Percentiles rank a stretch among this genome's conserved stretches.
These are phyloP conservation scores for Epinephelus coioides DNA, from an alignment of 2,797 vertebrate genomes.

Conservation along the genomic window DNA sequence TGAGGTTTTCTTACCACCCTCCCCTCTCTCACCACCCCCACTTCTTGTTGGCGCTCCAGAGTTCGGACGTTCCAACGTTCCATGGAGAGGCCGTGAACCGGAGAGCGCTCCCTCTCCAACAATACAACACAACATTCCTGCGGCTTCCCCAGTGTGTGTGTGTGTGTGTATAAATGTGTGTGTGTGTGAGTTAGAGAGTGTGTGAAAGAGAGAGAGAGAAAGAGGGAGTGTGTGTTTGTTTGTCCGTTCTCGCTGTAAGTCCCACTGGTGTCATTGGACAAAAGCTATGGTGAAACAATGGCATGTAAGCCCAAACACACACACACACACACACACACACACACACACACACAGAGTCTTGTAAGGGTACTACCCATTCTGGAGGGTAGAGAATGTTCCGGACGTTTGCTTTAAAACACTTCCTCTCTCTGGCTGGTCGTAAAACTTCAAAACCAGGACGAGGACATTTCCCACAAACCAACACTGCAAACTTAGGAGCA, in stretches of 20 bases:
- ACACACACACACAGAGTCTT: slow-evolving; percentile 34
- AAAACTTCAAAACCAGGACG: slow-evolving; percentile 78
- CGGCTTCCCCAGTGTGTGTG: slow-evolving; percentile 73
- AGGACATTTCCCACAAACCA: slow-evolving; percentile 75
- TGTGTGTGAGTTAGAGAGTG: slow-evolving; percentile 19
- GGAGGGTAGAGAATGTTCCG: slow-evolving; percentile 71
- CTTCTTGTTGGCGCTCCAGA: slow-evolving; percentile 69
- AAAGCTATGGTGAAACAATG: slow-evolving; percentile 79
- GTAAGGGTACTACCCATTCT: slow-evolving; percentile 66
- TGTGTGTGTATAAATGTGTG: slow-evolving; percentile 37
- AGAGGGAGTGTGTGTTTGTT: slow-evolving; percentile 68
- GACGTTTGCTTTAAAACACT: slow-evolving; percentile 75
- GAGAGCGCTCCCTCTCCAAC: slow-evolving; percentile 75
- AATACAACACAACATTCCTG: slow-evolving; percentile 83
- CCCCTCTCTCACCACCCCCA: slow-evolving; percentile 50
- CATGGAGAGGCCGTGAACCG: slow-evolving; percentile 82
- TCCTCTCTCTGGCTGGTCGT: slow-evolving; percentile 78
- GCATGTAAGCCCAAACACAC: slow-evolving; percentile 50
- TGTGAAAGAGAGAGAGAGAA: slow-evolving; percentile 19
- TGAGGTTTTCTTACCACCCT: slow-evolving; percentile 65
- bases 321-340: slow-evolving; percentile 31
- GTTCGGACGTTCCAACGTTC: slow-evolving; percentile 82
- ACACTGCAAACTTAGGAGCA: background rate
- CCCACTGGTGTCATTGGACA: slow-evolving; percentile 79
- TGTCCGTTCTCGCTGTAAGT: slow-evolving; percentile 69